phyloP scores from a whole-genome alignment of 2,113 vertebrate species.

The Austrofundulus limnaeus region DNA sequence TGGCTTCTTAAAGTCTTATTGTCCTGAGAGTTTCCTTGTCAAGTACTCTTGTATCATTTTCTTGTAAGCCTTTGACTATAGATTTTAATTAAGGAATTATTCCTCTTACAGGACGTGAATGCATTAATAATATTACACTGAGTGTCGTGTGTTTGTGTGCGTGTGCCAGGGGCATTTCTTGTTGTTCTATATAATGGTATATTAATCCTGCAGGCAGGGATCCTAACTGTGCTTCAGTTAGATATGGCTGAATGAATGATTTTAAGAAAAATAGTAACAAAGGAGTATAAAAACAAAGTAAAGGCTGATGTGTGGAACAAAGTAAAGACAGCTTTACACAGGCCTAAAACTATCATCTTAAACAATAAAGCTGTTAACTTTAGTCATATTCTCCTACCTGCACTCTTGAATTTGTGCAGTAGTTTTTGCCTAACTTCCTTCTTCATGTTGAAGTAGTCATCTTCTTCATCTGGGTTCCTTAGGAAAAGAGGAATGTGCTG shows the following conservation, averaged over 20 bases:
- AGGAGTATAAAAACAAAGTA: slow-evolving; percentile 37
- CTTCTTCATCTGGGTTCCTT: slow-evolving; percentile 82
- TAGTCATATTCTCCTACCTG: slow-evolving; percentile 79
- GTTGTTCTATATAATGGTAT: slow-evolving; percentile 41
- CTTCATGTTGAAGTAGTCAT: slow-evolving; percentile 92
- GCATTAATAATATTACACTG: slow-evolving; percentile 48
- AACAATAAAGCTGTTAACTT: slow-evolving; percentile 18
- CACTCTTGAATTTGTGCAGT: slow-evolving; percentile 83
- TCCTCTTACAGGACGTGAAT: slow-evolving; percentile 41
- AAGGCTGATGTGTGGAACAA: too few species aligned
- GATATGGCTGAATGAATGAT: slow-evolving; percentile 38
- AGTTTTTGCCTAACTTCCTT: slow-evolving; percentile 79
- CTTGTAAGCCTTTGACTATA: slow-evolving; percentile 55
- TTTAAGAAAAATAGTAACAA: slow-evolving; percentile 27
- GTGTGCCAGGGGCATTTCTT: slow-evolving; percentile 33
- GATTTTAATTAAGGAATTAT: slow-evolving; percentile 55
- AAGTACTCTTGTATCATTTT: slow-evolving; percentile 21
- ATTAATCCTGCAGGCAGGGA: slow-evolving; percentile 52
- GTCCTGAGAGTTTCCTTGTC: slow-evolving; percentile 47
- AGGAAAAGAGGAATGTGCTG: slow-evolving; percentile 96
- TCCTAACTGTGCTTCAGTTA: slow-evolving; percentile 78
- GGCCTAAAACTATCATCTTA: slow-evolving; percentile 30
- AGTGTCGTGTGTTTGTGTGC: slow-evolving; percentile 1
- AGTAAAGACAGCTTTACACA: slow-evolving; percentile 37
- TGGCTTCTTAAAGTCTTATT: slow-evolving; percentile 22